Percentiles rank a stretch among this genome's conserved stretches.
Evolutionary conservation across 2,113 vertebrate genomes (phyloP).

Genomic region (Petroica traversi): DNA sequence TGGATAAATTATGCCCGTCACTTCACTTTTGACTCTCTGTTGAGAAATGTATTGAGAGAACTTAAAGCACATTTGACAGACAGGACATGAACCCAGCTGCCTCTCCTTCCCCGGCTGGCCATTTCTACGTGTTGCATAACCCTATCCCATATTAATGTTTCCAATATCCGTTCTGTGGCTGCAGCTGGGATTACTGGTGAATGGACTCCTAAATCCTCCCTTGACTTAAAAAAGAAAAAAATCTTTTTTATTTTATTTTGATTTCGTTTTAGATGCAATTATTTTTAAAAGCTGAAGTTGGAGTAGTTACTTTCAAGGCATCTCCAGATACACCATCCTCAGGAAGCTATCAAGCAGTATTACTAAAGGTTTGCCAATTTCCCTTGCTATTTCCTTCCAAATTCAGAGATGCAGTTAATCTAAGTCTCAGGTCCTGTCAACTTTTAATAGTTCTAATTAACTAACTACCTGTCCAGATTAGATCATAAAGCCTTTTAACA

Average conservation of each 20-base stretch:
- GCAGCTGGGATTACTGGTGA: conserved; percentile 14
- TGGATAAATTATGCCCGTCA: not conserved
- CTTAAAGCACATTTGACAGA: not conserved
- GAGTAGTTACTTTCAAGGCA: not conserved
- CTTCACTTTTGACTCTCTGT: not conserved
- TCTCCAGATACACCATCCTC: not conserved
- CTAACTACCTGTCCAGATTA: conserved; percentile 50
- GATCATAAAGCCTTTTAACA: conserved; percentile 72
- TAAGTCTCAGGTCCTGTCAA: conserved; percentile 59
- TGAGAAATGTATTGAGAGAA: not conserved
- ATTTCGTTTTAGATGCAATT: not conserved
- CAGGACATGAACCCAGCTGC: not conserved
- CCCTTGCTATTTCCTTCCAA: conserved; percentile 42
- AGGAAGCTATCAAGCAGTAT: conserved; percentile 13
- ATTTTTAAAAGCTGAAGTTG: not conserved
- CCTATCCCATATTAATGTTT: not conserved
- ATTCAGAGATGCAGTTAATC: conserved; percentile 60
- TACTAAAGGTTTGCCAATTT: conserved; percentile 52
- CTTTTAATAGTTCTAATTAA: conserved; percentile 75
- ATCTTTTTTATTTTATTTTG: not conserved
- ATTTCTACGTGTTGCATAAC: not conserved
- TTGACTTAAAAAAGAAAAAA: not conserved
- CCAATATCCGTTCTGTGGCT: not conserved
- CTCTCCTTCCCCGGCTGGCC: not conserved
- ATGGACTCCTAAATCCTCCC: conserved; percentile 5